Conservation (phyloP, 2,113 vertebrate species). For the Saccopteryx bilineata region DNA sequence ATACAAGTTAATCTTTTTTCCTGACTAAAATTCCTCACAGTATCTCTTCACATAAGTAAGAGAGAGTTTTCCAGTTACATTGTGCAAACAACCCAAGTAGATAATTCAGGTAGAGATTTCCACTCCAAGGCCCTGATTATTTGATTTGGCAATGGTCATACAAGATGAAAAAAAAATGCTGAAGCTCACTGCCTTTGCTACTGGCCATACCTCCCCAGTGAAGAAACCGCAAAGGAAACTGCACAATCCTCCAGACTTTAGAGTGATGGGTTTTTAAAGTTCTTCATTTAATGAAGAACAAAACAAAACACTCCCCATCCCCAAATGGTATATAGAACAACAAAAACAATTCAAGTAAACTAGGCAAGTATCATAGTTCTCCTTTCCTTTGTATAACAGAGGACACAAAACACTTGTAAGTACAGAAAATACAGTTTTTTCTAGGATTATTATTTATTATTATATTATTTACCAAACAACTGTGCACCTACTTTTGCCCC, state of each 20-base stretch:
- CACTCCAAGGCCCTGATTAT: neutral
- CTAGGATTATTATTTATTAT: neutral
- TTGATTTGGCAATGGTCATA: neutral
- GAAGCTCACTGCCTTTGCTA: neutral
- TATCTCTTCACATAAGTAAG: neutral
- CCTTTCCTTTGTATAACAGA: neutral
- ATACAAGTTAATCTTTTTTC: slow-evolving; percentile 38
- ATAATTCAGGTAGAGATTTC: slow-evolving; percentile 46
- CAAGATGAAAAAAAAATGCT: neutral
- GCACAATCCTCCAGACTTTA: neutral
- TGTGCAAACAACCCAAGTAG: slow-evolving; percentile 50
- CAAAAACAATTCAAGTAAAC: neutral
- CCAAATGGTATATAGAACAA: neutral
- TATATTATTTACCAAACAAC: neutral
- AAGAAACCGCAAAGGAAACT: slow-evolving; percentile 8
- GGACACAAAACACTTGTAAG: neutral
- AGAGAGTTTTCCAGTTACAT: slow-evolving; percentile 36
- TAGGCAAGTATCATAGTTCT: neutral
- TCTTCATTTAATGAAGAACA: slow-evolving; percentile 47
- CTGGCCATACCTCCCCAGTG: neutral
- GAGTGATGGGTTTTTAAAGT: slow-evolving; percentile 34
- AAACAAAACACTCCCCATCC: neutral
- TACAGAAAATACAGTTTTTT: neutral
- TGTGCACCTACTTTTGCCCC: neutral
- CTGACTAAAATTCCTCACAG: neutral